Evolutionary conservation across 2,797 vertebrate species (phyloP).

Genomic region (Bradypus variegatus): DNA sequence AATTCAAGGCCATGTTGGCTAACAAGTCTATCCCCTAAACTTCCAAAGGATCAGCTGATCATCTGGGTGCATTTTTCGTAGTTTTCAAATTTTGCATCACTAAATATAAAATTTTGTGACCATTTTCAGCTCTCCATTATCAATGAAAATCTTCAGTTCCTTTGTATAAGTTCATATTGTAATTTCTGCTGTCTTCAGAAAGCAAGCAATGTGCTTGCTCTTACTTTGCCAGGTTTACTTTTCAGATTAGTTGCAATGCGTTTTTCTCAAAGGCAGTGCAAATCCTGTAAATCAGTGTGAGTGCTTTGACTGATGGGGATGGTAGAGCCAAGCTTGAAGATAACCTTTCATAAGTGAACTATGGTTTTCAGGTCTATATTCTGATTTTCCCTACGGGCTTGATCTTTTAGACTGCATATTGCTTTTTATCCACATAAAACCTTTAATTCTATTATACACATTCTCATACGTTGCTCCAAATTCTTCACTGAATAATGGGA

Average conservation of each 20-base stretch:
- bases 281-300: not conserved
- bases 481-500: not conserved
- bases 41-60: not conserved
- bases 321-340: not conserved
- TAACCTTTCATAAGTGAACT: not conserved
- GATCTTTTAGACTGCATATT: not conserved
- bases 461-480: not conserved
- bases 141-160: not conserved
- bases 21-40: not conserved
- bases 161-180: fast-evolving
- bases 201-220: not conserved
- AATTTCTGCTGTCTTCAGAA: not conserved
- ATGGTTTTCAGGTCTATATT: not conserved
- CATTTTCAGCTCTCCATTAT: not conserved
- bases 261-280: not conserved
- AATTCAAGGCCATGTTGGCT: not conserved
- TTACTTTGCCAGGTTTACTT: not conserved
- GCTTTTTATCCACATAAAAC: not conserved
- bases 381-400: not conserved
- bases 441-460: not conserved
- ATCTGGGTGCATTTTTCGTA: not conserved
- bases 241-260: not conserved
- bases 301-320: not conserved
- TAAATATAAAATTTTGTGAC: not conserved
- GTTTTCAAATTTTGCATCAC: not conserved